Evolutionary conservation across 2,888 invertebrate species (phyloP).

Genomic region (Acrobasis repandana): DNA sequence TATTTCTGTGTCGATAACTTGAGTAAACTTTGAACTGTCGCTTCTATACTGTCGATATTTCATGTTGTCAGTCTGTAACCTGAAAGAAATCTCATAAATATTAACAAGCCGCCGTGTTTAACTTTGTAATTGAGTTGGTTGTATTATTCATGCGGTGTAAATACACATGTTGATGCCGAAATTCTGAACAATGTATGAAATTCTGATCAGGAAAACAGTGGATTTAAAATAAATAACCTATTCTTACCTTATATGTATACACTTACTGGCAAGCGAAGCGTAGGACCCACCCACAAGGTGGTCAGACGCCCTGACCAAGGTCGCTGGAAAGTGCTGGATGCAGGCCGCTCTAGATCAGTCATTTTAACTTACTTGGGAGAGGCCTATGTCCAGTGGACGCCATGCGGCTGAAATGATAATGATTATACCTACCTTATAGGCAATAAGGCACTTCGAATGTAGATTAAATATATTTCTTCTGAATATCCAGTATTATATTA

Average conservation of each 20-base stretch:
- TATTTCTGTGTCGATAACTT: too few species aligned
- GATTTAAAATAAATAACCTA: too few species aligned
- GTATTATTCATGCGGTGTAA: constrained; percentile 29
- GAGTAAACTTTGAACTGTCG: too few species aligned
- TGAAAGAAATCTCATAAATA: constrained; percentile 29
- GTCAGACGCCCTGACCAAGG: not conserved
- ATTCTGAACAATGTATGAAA: not conserved
- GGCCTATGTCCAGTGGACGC: too few species aligned
- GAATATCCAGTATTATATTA: too few species aligned
- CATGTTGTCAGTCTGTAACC: constrained; percentile 14
- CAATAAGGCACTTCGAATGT: too few species aligned
- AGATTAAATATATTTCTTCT: too few species aligned
- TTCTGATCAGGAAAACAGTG: not conserved
- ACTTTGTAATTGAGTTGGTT: constrained; percentile 30
- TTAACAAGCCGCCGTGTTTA: constrained; percentile 26
- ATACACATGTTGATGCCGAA: constrained; percentile 18
- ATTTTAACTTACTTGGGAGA: too few species aligned
- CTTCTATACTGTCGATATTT: not conserved
- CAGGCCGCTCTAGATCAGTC: too few species aligned
- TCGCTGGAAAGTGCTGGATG: too few species aligned
- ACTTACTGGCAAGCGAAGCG: not conserved
- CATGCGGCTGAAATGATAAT: too few species aligned
- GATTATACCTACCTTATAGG: too few species aligned
- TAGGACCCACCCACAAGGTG: not conserved
- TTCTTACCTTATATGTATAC: not conserved